Base-by-base conservation (phyloP, 1,140 invertebrate species). In the Drosophila lowei region DNA sequence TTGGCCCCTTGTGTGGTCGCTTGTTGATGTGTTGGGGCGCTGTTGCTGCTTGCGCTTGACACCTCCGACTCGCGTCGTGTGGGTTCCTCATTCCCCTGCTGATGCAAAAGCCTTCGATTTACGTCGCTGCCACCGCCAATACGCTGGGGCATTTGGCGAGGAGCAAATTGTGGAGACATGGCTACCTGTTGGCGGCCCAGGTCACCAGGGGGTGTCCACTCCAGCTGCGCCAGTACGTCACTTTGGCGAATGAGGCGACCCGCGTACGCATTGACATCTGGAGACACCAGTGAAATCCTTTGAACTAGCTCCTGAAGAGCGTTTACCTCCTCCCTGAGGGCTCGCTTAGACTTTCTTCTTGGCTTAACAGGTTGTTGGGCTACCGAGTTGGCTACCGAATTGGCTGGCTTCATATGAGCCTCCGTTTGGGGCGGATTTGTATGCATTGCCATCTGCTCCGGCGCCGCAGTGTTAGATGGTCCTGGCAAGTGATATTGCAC, bases 291-390 rank as follows among this genome's bases (percentile, higher is more conserved):
- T 9, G 61, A 65, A 0, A 90, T 42, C 18, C 43, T 46, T 2
- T 53, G 41, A 0, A 90, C 57, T 18, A 90, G 52, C 13, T 88
- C 74, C 47, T 77, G 76, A 0, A 90, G 55, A 0, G 83, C 89
- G 0, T 60, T 65, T 5, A 90, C 64, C 30, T 90, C 74, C 1
- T 54, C 38, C 11, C 41, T 60, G 0, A 89, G 72, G 1, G 54
- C 21, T 1, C 79, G 68, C 46, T 78, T 67, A 0, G 72, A 63
- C 16, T 70, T 70, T 25, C 62, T 85, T 6, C 41, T 55, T 23
- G 21, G 41, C 16, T 49, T 38, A 3, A 6, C 8, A 9, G 48
- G 46, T 15, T 6, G 16, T 52, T 47, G 11, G 30, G 4, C 18
- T 6, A 13, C n/a, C 43, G 23, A 3, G 38, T 23, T 15, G 9